Base-by-base conservation (phyloP, 2,888 invertebrate species). In the Eristalis intricaria region DNA sequence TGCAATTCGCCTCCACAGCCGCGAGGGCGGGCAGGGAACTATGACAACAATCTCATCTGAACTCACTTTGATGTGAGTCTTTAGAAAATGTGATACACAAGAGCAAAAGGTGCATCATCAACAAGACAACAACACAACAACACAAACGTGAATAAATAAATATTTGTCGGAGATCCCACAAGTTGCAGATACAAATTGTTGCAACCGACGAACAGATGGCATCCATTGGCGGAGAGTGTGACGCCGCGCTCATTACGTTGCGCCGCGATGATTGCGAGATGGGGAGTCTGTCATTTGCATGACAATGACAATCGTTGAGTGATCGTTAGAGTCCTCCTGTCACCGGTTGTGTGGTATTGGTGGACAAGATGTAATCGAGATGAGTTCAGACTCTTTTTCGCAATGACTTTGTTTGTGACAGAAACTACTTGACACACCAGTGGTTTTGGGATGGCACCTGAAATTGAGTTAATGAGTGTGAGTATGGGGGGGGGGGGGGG, bases 281-380 rank as follows among this genome's bases (percentile, higher is more conserved):
- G 68, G 68, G 68, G 50, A 50, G 69, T 32, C 19, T 50, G 56
- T 69, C 69, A 56, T 69, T 69, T 69, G 69, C 69, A 69, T 66
- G 40, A 60, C 60, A 60, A 60, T 15, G 26, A 29, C 26, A 65
- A 65, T 65, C 32, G 65, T 60, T 23, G 50, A 19, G 19, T 50
- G 50, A 50, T 50, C 50, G 50, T 19, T 50, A 4, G 50, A 0
- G 2, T 8, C 5, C 15, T n/a, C n/a, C 43, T 43, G 43, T 38
- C 43, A 43, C 2, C 43, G 43, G 15, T 43, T 15, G 43, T 43
- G 43, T 19, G n/a, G 15, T 15, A 7, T n/a, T n/a, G 43, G 43
- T 43, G 43, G 1, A 32, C 50, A n/a, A 50, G 50, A 19, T 50
- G 50, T 50, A 50, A 50, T 50, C 50, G 50, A 50, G n/a, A 43